These are phyloP conservation scores for Zoanthus sociatus DNA, from an alignment of 92 coral and sea anemone genomes.

Conservation along the genomic window DNA sequence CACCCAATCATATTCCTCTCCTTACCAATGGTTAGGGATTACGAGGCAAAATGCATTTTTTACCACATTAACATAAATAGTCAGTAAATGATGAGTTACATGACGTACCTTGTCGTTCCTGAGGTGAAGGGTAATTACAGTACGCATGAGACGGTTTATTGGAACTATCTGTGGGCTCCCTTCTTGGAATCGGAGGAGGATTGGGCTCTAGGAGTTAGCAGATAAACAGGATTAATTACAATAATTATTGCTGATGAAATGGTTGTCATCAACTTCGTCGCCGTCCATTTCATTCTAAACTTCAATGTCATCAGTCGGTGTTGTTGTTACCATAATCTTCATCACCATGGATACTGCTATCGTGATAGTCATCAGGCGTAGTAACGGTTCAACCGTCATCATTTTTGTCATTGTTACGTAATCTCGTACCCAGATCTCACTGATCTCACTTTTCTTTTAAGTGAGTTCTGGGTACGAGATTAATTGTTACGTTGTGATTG, in stretches of 20 bases:
- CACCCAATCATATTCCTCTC: no score
- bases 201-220: not conserved
- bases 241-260: not conserved
- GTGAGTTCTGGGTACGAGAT: no score
- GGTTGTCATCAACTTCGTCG: not conserved
- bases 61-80: not conserved
- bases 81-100: not conserved
- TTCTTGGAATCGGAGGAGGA: conserved; percentile 7
- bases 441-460: no score
- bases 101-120: not conserved
- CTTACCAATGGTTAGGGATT: no score
- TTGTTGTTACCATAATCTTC: no score
- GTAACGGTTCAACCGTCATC: no score
- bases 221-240: not conserved
- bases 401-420: no score
- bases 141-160: not conserved
- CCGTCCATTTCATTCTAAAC: not conserved
- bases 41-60: not conserved
- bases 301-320: not conserved
- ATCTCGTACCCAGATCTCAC: no score
- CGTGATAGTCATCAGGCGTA: no score
- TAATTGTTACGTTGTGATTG: no score
- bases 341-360: no score
- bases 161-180: not conserved
- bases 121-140: not conserved